Evolutionary conservation across 2,113 vertebrate species (phyloP), one percentile per base, ranked within the genome.

Genomic region (Noctilio leporinus): DNA sequence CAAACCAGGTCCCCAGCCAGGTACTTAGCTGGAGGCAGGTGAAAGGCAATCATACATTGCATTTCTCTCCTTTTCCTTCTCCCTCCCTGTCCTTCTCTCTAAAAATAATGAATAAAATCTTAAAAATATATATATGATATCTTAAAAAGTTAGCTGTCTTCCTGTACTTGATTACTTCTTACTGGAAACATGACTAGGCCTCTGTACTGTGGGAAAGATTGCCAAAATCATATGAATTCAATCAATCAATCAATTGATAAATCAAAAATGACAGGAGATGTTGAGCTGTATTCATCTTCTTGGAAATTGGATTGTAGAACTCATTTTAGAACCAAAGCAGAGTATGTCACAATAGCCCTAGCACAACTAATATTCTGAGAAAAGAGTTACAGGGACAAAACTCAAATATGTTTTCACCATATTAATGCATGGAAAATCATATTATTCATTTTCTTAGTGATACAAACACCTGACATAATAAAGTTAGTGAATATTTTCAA

Each of bases 321-420:
- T 86, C 70, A 89, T 84, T 94, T 85, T 51, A 93, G 64, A 91
- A 14, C 10, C 49, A 92, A 93, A 89, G 38, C 35, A 64, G 43
- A 69, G 5, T n/a, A 47, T 70, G n/a, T 92, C 55, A 80, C 33
- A 91, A 75, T 7, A 91, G 24, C 26, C 9, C 10, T 78, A 65
- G 65, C 20, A 94, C 20, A 94, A 86, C 30, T 28, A 92, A n/a
- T 35, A 65, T 89, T 69, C 73, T 78, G 64, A 84, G 80, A 67
- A 94, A 86, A 72, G 49, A 38, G 24, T 35, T 38, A n/a, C 2
- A 17, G 15, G 51, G 55, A 65, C 20, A 90, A 38, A 77, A 35
- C 9, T 33, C 10, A 88, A 86, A 72, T 77, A 6, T 55, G 38
- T 93, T 94, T 55, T 69, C 57, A 86, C 38, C 35, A 38, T 57